These are phyloP conservation scores for Tyria jacobaeae DNA, from an alignment of 2,888 invertebrate species.

Conservation along the genomic window DNA sequence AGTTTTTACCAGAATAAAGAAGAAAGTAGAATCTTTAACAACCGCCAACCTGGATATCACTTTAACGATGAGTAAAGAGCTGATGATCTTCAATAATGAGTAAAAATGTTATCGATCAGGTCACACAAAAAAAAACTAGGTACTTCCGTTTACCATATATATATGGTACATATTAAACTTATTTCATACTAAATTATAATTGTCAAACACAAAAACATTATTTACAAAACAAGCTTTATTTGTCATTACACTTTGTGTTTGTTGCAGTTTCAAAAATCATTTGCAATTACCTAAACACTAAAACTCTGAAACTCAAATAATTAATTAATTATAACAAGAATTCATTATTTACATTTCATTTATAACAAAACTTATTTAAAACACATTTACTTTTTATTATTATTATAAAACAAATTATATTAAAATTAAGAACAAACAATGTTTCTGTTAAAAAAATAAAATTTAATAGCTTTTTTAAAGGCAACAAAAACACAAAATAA, in stretches of 20 bases:
- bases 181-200: not conserved
- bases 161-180: too few species aligned
- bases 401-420: not conserved
- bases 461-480: slow-evolving; percentile 7
- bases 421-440: not conserved
- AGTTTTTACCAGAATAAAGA: too few species aligned
- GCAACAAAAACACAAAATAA: slow-evolving; percentile 36
- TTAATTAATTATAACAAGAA: slow-evolving; percentile 28
- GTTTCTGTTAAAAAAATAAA: slow-evolving; percentile 4
- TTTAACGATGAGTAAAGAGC: too few species aligned
- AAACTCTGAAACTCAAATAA: slow-evolving; percentile 34
- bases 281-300: slow-evolving; percentile 46
- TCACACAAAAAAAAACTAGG: too few species aligned
- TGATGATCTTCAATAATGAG: too few species aligned
- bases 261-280: slow-evolving; percentile 45
- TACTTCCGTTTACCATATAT: too few species aligned
- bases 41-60: too few species aligned
- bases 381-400: not conserved
- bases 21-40: too few species aligned
- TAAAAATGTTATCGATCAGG: too few species aligned
- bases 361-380: not conserved
- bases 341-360: slow-evolving; percentile 7
- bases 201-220: slow-evolving; percentile 21
- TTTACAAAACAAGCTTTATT: slow-evolving; percentile 80
- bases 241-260: slow-evolving; percentile 77